A percentile compares a stretch with the other conserved stretches of the same genome.
These are phyloP conservation scores for Litocranius walleri DNA, from an alignment of 2,113 vertebrate species.

Conservation along the genomic window DNA sequence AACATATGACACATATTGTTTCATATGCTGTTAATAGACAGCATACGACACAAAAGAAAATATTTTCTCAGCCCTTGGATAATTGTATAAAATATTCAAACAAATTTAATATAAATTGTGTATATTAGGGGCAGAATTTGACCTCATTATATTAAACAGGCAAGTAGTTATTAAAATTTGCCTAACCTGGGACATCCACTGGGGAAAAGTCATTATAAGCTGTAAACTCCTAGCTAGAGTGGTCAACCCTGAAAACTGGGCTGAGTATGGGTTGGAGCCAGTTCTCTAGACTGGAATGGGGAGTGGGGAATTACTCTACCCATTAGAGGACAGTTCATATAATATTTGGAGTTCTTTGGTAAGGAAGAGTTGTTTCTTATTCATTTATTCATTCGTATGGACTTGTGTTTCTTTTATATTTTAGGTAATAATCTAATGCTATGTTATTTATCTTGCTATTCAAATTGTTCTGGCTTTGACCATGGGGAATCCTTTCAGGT, in stretches of 20 bases:
- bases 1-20: not conserved
- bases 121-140: not conserved
- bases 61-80: not conserved
- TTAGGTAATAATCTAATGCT: not conserved
- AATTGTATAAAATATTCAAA: constrained; percentile 3
- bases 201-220: not conserved
- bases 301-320: not conserved
- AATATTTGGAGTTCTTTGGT: not conserved
- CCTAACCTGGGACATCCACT: not conserved
- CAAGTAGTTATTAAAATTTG: constrained; percentile 33
- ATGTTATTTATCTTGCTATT: not conserved
- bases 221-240: not conserved
- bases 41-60: not conserved
- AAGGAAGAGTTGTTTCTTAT: not conserved
- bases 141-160: not conserved
- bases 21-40: not conserved
- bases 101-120: not conserved
- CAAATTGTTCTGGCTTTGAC: not conserved
- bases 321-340: not conserved
- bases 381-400: not conserved
- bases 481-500: not conserved
- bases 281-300: not conserved
- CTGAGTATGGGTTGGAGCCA: not conserved
- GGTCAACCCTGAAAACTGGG: not conserved
- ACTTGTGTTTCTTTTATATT: not conserved